These are phyloP conservation scores for Dipodomys stephensi DNA, from an alignment of 2,113 vertebrate species.

Conservation along the genomic window DNA sequence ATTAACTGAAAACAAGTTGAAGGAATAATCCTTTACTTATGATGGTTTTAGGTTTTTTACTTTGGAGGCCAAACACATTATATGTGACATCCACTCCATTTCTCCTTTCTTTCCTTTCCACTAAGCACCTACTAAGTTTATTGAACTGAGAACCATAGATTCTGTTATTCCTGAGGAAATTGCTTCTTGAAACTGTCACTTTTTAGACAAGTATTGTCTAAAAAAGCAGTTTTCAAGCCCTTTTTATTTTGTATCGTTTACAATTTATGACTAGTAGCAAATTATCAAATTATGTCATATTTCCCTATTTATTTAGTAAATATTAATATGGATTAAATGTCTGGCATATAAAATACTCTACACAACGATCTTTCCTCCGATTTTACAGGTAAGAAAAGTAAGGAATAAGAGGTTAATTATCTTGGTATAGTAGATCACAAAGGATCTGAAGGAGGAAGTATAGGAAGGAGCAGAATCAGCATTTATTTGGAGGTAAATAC, in stretches of 20 bases:
- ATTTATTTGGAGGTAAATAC: conserved; percentile 70
- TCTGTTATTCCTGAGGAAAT: conserved; percentile 28
- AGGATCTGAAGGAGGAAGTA: not conserved
- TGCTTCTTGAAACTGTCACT: not conserved
- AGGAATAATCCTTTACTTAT: not conserved
- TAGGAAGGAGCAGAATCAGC: not conserved
- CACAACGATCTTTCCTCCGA: not conserved
- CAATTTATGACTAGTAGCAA: conserved; percentile 4
- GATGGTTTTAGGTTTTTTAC: not conserved
- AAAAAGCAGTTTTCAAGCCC: not conserved
- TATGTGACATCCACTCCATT: not conserved
- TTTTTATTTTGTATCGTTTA: not conserved
- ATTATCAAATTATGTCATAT: conserved; percentile 27
- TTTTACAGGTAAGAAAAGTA: not conserved
- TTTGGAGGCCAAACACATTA: not conserved
- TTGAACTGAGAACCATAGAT: not conserved
- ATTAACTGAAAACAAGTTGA: conserved; percentile 36
- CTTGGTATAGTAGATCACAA: not conserved
- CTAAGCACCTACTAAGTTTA: not conserved
- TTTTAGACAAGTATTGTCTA: not conserved
- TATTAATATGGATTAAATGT: not conserved
- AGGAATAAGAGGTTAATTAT: conserved; percentile 32
- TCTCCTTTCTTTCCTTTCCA: not conserved
- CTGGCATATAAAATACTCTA: not conserved
- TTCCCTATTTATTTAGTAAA: not conserved